These are phyloP conservation scores for Actinia equina DNA, from an alignment of 64 coral and sea anemone species.

Conservation along the genomic window DNA sequence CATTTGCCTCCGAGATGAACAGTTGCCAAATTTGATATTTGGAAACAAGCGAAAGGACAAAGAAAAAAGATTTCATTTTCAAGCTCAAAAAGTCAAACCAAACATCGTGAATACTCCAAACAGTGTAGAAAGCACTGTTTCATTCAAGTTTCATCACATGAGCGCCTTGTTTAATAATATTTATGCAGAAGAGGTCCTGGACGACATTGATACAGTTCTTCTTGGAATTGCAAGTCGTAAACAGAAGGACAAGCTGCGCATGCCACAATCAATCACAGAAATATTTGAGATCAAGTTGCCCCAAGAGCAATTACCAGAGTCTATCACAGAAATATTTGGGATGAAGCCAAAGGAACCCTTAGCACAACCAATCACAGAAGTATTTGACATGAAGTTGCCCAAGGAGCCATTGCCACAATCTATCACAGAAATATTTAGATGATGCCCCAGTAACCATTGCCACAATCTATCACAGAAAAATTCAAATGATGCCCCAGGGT, in stretches of 20 bases:
- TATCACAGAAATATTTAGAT: too few species aligned
- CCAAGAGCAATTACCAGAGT: not conserved
- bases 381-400: too few species aligned
- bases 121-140: not conserved
- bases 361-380: too few species aligned
- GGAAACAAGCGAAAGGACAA: not conserved
- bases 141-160: not conserved
- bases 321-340: not conserved
- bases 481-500: too few species aligned
- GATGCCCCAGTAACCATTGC: too few species aligned
- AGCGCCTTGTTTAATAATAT: not conserved
- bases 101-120: not conserved
- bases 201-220: not conserved
- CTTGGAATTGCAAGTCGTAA: not conserved
- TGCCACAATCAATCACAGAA: not conserved
- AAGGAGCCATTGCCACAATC: too few species aligned
- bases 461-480: too few species aligned
- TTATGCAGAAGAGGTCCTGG: not conserved
- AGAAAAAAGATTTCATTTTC: not conserved
- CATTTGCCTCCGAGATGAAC: not conserved
- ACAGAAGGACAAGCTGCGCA: not conserved
- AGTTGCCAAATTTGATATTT: not conserved
- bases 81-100: not conserved
- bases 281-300: not conserved
- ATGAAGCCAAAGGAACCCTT: too few species aligned